Evolutionary conservation across 2,888 invertebrate species (phyloP), one percentile per base, ranked within the genome.

Genomic region (Sylvicola cinctus): DNA sequence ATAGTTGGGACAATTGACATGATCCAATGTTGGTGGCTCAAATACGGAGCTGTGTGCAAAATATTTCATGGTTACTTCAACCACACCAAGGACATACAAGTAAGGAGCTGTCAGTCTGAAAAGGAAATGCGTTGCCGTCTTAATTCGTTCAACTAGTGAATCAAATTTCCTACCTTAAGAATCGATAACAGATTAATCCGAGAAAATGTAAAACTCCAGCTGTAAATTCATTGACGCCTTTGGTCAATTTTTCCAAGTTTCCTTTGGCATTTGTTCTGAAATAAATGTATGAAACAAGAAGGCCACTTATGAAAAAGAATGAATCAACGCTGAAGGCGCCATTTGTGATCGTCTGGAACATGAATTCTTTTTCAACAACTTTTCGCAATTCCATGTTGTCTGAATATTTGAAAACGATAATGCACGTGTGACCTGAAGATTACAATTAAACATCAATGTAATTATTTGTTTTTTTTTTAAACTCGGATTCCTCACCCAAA

Each of bases 61-160:
- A 74, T 85, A 85, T 49, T 79, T 76, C 77, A 83, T 84, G n/a
- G 74, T 68, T 31, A 87, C 73, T 51, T 84, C 77, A 13, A 80
- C 79, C 31, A 84, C 67, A 26, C 83, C 80, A 49, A 90, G 62
- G 35, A 85, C 76, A 51, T 77, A 80, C 49, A 84, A 62, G 54
- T 84, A 84, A 1, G 83, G 83, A 0, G 77, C 74, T 1, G 81
- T 84, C 39, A 84, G 60, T 45, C 81, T 74, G 47, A 36, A 60
- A 49, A 50, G 50, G 8, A 12, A 32, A 32, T 25, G 25, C 7
- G 11, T 25, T 7, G 7, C 11, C 7, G 25, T 8, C 25, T 15
- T n/a, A 14, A 16, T 28, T 29, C 16, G 29, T 13, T 26, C n/a
- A 14, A 27, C 13, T 12, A 36, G 16, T 13, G 11, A 32, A 31